These are phyloP conservation scores for Scaptomyza reducta DNA, from an alignment of 2,888 invertebrate genomes.

Conservation along the genomic window DNA sequence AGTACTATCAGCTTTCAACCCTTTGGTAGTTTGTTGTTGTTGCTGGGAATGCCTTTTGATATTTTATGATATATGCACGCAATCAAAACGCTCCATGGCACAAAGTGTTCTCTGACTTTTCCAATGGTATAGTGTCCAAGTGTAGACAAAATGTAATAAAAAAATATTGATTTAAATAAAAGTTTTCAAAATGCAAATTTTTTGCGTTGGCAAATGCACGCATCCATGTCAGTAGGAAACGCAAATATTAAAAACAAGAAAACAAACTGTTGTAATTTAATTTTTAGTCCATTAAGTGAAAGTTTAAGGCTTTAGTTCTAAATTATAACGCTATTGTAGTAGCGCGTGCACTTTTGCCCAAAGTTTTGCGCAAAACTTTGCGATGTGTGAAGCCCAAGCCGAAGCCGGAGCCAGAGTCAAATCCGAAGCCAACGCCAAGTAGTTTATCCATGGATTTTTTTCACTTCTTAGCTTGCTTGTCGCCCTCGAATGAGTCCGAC, in stretches of 20 bases:
- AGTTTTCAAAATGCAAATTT: not conserved
- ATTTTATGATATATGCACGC: conserved; percentile 49
- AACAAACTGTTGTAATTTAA: conserved; percentile 27
- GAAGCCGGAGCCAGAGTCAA: conserved; percentile 11
- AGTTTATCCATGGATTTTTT: conserved; percentile 58
- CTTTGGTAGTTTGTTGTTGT: conserved; percentile 12
- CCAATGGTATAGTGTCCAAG: not conserved
- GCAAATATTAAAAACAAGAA: conserved; percentile 10
- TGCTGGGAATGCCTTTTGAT: conserved; percentile 27
- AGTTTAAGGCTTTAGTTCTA: conserved; percentile 58
- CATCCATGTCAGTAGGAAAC: conserved; percentile 27
- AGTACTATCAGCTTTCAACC: conserved; percentile 42
- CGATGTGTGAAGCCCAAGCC: conserved; percentile 28
- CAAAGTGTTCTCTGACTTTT: conserved; percentile 32
- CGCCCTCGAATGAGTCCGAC: conserved; percentile 45
- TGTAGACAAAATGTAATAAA: not conserved
- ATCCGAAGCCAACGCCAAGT: conserved; percentile 28
- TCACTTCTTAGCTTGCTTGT: conserved; percentile 38
- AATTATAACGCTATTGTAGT: conserved; percentile 68
- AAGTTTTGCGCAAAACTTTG: conserved; percentile 51
- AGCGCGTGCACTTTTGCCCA: conserved; percentile 23
- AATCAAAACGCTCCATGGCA: conserved; percentile 26
- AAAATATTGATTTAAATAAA: conserved; percentile 4
- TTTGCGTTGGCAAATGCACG: conserved; percentile 3
- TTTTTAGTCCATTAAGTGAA: conserved; percentile 46